Percentiles rank a stretch among this genome's conserved stretches.
Evolutionary conservation across 2,888 invertebrate genomes (phyloP).

Genomic region (Plutella xylostella): DNA sequence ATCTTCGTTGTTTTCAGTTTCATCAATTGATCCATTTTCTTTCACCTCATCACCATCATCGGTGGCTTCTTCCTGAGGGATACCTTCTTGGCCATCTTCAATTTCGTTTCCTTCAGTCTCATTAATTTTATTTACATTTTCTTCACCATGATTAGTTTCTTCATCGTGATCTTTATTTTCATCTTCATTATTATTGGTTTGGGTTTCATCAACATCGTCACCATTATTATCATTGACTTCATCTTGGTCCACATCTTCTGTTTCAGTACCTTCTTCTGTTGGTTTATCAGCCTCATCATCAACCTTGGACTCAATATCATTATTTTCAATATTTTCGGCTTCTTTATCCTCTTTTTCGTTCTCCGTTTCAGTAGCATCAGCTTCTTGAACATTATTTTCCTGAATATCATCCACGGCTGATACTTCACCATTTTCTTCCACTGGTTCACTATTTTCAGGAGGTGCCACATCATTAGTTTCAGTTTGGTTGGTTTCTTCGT

Average conservation of each 20-base stretch:
- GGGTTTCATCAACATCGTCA: conserved; percentile 12
- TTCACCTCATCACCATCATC: conserved; percentile 11
- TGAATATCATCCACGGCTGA: conserved; percentile 9
- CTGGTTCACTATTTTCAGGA: neutral
- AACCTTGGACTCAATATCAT: too few relatives aligned
- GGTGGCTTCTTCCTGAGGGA: conserved; percentile 15
- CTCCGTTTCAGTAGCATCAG: conserved; percentile 15
- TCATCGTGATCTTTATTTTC: conserved; percentile 16
- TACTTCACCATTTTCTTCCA: conserved; percentile 3
- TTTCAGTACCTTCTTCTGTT: conserved; percentile 3
- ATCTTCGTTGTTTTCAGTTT: conserved; percentile 11
- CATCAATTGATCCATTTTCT: conserved; percentile 15
- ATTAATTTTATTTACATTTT: conserved; percentile 8
- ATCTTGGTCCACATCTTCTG: conserved; percentile 10
- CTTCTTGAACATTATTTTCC: conserved; percentile 9
- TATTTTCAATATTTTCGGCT: neutral
- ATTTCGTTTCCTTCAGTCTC: conserved; percentile 10
- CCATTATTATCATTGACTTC: conserved; percentile 9
- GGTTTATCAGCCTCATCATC: conserved; percentile 10
- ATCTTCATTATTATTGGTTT: conserved; percentile 12
- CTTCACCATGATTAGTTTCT: conserved; percentile 11
- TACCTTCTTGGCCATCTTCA: conserved; percentile 9
- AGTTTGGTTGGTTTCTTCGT: conserved; percentile 18
- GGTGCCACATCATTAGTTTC: conserved; percentile 13
- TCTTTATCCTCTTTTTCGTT: conserved; percentile 11